Evolutionary conservation across 2,113 vertebrate genomes (phyloP).

Genomic region (Bettongia penicillata): DNA sequence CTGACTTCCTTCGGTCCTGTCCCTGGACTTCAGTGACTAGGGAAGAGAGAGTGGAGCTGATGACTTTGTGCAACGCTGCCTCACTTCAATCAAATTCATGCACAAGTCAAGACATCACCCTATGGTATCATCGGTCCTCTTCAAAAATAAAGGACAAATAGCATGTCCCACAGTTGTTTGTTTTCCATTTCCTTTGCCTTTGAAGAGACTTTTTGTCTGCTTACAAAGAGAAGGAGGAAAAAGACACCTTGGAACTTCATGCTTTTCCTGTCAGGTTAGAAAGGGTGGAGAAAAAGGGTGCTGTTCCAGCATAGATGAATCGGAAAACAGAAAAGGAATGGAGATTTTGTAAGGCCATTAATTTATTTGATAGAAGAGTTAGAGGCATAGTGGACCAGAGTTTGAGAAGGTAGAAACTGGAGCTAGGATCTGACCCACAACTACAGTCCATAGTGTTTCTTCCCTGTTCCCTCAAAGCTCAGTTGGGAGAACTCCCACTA

Average conservation of each 20-base stretch:
- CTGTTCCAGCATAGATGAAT: neutral
- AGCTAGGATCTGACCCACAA: neutral
- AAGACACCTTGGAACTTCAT: neutral
- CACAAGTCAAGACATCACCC: neutral
- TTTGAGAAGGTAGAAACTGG: neutral
- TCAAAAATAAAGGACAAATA: neutral
- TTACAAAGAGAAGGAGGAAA: neutral
- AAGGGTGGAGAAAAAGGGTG: neutral
- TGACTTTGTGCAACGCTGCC: neutral
- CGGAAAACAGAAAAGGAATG: neutral
- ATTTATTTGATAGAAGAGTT: neutral
- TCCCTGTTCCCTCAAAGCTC: neutral
- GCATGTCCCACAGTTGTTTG: neutral
- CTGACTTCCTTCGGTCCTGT: too few relatives aligned
- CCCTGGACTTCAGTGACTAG: too few relatives aligned
- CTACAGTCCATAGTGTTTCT: neutral
- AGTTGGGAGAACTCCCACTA: neutral
- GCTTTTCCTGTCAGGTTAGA: neutral
- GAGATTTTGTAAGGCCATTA: neutral
- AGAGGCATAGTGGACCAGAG: neutral
- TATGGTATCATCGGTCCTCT: neutral
- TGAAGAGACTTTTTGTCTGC: neutral
- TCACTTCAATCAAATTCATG: neutral
- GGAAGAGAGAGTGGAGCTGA: neutral
- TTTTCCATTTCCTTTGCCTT: neutral